These are phyloP conservation scores for Tetrao urogallus DNA, from an alignment of 2,113 vertebrate genomes.

Conservation along the genomic window DNA sequence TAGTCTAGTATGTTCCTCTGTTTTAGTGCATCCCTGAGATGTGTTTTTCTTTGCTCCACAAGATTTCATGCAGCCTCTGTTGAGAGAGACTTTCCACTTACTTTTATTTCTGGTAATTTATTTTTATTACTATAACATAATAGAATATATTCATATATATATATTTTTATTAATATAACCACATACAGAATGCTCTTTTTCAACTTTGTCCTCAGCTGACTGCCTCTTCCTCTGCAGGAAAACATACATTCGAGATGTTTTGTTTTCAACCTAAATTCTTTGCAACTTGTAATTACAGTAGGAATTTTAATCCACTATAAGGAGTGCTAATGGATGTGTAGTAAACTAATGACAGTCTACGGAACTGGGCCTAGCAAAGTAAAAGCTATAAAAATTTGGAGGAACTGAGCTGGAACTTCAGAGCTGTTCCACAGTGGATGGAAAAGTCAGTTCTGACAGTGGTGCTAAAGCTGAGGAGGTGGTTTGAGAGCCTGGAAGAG, in stretches of 20 bases:
- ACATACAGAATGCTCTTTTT: neutral
- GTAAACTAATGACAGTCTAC: slow-evolving; percentile 20
- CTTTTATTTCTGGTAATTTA: neutral
- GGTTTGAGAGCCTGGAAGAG: neutral
- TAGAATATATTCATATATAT: too few relatives aligned
- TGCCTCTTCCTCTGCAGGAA: neutral
- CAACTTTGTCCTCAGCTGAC: neutral
- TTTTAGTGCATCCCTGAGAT: neutral
- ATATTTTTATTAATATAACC: neutral
- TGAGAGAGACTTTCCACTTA: neutral
- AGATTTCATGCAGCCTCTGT: neutral
- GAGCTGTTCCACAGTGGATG: neutral
- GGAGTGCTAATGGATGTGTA: neutral
- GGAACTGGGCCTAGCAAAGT: neutral
- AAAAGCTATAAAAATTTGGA: neutral
- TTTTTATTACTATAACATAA: neutral
- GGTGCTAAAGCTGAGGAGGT: neutral
- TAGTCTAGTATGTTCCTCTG: neutral
- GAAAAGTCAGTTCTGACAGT: neutral
- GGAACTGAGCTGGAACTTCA: neutral
- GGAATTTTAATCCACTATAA: slow-evolving; percentile 29
- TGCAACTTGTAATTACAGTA: slow-evolving; percentile 12
- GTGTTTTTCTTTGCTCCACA: neutral
- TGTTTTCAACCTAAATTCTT: slow-evolving; percentile 11
- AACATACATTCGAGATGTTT: neutral